phyloP scores from a whole-genome alignment of 2,113 vertebrate species.

The Chauna torquata region DNA sequence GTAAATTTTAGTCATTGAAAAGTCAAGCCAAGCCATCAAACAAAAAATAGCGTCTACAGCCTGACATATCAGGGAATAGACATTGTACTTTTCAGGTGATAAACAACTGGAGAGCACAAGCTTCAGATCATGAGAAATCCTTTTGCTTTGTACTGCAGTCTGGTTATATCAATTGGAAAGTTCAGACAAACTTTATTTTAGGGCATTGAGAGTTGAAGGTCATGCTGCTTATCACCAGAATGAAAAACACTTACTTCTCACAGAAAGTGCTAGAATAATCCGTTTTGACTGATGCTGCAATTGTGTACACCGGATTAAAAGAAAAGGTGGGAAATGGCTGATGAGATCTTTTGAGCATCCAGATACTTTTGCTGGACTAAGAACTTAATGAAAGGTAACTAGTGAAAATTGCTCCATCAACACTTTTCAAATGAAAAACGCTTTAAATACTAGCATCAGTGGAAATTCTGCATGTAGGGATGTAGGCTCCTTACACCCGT shows the following conservation, averaged over 20 bases:
- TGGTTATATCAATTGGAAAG: neutral
- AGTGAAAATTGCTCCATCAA: neutral
- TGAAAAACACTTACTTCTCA: neutral
- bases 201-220: constrained; percentile 25
- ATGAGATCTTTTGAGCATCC: neutral
- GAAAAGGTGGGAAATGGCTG: neutral
- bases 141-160: neutral
- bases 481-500: neutral
- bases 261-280: neutral
- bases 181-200: neutral
- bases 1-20: constrained; percentile 49
- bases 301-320: neutral
- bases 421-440: neutral
- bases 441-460: neutral
- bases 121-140: neutral
- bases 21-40: constrained; percentile 44
- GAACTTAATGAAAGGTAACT: neutral
- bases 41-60: neutral
- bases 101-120: neutral
- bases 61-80: constrained; percentile 31
- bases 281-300: neutral
- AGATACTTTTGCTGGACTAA: neutral
- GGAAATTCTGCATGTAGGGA: neutral
- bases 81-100: constrained; percentile 17
- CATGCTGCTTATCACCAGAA: neutral